phyloP scores from a whole-genome alignment of 1,140 invertebrate genomes.

The Drosophila ambigua region DNA sequence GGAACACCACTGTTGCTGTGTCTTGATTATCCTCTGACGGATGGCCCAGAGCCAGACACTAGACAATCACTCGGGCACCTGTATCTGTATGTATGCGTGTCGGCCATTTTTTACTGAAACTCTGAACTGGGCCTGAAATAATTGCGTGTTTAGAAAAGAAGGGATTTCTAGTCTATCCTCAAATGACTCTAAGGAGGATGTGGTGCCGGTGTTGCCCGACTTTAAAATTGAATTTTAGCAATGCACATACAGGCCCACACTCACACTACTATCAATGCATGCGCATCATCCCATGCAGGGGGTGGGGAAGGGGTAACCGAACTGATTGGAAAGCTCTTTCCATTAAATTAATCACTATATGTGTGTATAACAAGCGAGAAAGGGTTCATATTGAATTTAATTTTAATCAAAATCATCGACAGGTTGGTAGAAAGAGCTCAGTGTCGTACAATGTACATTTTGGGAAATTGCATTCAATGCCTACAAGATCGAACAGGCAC shows the following conservation, averaged over 20 bases:
- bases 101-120: conserved; percentile 38
- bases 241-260: not conserved
- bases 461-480: conserved; percentile 32
- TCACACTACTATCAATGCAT: not conserved
- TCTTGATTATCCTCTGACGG: conserved; percentile 34
- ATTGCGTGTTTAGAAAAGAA: not conserved
- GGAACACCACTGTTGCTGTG: conserved; percentile 29
- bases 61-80: not conserved
- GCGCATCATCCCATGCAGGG: not conserved
- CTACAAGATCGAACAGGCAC: conserved; percentile 19
- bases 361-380: too few relatives aligned
- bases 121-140: conserved; percentile 13
- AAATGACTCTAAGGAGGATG: too few relatives aligned
- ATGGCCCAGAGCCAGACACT: conserved; percentile 22
- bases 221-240: not conserved
- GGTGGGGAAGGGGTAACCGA: not conserved
- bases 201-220: too few relatives aligned
- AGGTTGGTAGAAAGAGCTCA: too few relatives aligned
- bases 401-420: too few relatives aligned
- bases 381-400: too few relatives aligned
- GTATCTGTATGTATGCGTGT: not conserved
- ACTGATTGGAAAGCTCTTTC: not conserved
- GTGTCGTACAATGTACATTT: conserved; percentile 16
- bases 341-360: not conserved
- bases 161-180: too few relatives aligned